Conservation (phyloP, 1,140 invertebrate species). For the Tetraneura akinire region DNA sequence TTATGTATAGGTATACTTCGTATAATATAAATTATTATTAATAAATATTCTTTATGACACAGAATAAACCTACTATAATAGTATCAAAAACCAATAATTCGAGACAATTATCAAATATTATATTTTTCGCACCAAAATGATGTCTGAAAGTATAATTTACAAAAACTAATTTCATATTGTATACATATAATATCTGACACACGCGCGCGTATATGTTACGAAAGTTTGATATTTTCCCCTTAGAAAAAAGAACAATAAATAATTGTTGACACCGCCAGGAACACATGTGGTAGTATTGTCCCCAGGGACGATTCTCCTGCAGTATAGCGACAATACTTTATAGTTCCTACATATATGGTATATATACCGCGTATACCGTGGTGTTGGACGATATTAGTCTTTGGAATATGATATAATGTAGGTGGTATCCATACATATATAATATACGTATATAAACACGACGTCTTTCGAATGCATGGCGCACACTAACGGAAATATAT, state of each 20-base stretch:
- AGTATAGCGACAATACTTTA: conserved; percentile 30
- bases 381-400: conserved; percentile 27
- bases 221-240: conserved; percentile 44
- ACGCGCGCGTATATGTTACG: background rate
- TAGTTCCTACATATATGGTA: no score
- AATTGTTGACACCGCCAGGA: conserved; percentile 49
- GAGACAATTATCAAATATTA: background rate
- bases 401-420: conserved; percentile 32
- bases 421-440: no score
- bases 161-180: conserved; percentile 41
- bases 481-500: no score
- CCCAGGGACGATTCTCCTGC: conserved; percentile 34
- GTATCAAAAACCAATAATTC: conserved; percentile 13
- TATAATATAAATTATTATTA: no score
- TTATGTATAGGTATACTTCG: no score
- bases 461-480: no score
- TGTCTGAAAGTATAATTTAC: conserved; percentile 10
- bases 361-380: no score
- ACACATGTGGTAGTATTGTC: conserved; percentile 46
- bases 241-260: conserved; percentile 40
- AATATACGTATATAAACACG: no score
- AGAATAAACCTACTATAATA: no score
- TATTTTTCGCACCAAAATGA: background rate
- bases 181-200: conserved; percentile 9
- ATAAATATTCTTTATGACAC: no score